Evolutionary conservation across 2,888 invertebrate species (phyloP).

Genomic region (Pachycephus smyrnensis): DNA sequence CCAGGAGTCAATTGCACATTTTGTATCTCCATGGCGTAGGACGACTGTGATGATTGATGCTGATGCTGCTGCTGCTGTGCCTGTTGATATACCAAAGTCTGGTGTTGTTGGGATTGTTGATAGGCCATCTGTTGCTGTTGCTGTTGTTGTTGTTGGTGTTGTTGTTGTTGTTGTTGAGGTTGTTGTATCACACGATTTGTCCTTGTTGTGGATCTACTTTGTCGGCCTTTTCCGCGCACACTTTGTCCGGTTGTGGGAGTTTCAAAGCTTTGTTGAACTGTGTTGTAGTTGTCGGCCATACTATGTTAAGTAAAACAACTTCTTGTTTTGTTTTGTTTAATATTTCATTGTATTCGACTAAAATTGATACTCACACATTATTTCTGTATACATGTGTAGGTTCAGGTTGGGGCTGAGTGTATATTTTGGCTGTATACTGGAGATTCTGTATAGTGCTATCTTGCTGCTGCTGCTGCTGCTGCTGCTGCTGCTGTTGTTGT

Average conservation of each 20-base stretch:
- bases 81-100: conserved; percentile 47
- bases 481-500: conserved; percentile 47
- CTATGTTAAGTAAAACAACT: not conserved
- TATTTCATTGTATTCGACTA: conserved; percentile 4
- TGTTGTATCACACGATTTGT: conserved; percentile 56
- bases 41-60: conserved; percentile 38
- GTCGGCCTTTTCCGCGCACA: conserved; percentile 46
- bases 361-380: conserved; percentile 48
- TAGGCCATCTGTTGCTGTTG: conserved; percentile 49
- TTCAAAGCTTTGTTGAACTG: conserved; percentile 45
- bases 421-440: conserved; percentile 63
- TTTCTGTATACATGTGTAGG: conserved; percentile 50
- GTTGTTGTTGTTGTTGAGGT: conserved; percentile 57
- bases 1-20: conserved; percentile 45
- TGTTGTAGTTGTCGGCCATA: conserved; percentile 42
- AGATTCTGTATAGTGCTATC: conserved; percentile 57
- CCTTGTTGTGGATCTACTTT: conserved; percentile 45
- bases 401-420: conserved; percentile 53
- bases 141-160: conserved; percentile 61
- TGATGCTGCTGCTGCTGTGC: conserved; percentile 40
- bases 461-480: conserved; percentile 43
- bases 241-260: conserved; percentile 32
- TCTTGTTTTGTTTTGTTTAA: not conserved
- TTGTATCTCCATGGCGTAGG: conserved; percentile 57
- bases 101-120: conserved; percentile 46